Evolutionary conservation across 2,888 invertebrate genomes (phyloP).

Genomic region (Galerucella calmariensis): DNA sequence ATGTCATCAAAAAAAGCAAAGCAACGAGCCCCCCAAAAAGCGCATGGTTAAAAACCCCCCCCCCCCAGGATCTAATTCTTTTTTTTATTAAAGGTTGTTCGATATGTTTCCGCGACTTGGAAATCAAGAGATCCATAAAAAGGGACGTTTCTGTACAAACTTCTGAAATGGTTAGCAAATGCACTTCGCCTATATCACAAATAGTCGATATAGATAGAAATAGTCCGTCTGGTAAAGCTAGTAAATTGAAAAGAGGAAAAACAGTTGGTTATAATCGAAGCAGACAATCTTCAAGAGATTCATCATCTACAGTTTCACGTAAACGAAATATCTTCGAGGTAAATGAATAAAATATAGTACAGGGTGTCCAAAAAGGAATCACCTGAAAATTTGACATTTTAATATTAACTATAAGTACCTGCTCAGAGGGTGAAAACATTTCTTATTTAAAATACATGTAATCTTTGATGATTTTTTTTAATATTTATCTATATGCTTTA

Average conservation of each 20-base stretch:
- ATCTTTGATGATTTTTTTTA: no score
- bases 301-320: slow-evolving; percentile 13
- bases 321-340: slow-evolving; percentile 15
- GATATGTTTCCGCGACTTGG: not conserved
- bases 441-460: no score
- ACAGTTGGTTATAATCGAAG: slow-evolving; percentile 29
- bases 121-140: slow-evolving; percentile 44
- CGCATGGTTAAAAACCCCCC: no score
- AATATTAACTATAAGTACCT: no score
- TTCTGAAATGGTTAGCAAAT: slow-evolving; percentile 64
- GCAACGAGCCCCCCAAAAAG: no score
- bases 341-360: slow-evolving; percentile 1
- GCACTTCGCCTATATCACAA: slow-evolving; percentile 61
- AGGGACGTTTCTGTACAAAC: slow-evolving; percentile 70
- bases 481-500: no score
- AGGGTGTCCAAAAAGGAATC: not conserved
- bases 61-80: not conserved
- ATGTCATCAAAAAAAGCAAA: no score
- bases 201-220: slow-evolving; percentile 46
- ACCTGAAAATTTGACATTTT: no score
- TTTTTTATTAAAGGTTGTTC: slow-evolving; percentile 9
- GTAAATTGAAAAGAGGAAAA: slow-evolving; percentile 37
- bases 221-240: slow-evolving; percentile 35
- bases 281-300: slow-evolving; percentile 26
- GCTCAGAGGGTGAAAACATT: no score